Evolutionary conservation across 2,797 vertebrate species (phyloP), one percentile per base, ranked within the genome.

Genomic region (Falco novaeseelandiae): DNA sequence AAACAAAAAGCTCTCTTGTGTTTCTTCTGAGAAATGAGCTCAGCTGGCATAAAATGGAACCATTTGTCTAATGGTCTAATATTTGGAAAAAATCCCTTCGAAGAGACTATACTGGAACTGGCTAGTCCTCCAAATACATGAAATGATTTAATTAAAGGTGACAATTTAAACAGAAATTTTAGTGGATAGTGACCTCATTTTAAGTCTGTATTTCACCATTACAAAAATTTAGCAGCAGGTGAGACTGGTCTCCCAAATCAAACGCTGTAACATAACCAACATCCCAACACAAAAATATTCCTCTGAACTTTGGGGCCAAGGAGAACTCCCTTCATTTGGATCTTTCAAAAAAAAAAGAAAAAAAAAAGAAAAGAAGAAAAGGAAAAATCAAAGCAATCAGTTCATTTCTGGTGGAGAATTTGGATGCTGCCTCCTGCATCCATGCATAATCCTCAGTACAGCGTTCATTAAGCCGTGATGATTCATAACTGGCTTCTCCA

Each of bases 71-170:
- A 96, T 93, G 62, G 79, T 58, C 92, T 88, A 90, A 89, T 91
- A 93, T 88, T 97, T 98, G 96, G 96, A 97, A 92, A 51, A 54
- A 81, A 87, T 82, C 93, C 85, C 85, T 97, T 90, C 87, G 27
- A 72, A 97, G 38, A 38, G 32, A 54, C 66, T 93, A 88, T 86
- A 58, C 79, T 69, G 61, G 63, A 94, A 90, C 89, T 89, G 96
- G 90, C 83, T 79, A 95, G 93, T 91, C 89, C 91, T 97, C 93
- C 92, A 96, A 89, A 94, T 80, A 88, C 81, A 93, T 32, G 48
- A 42, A 92, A 86, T 89, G 93, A 97, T 96, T 97, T 98, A 97
- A 98, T 98, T 97, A 94, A 96, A 96, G 85, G 81, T 90, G 97
- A 97, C 98, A 97, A 90, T 84, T 90, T 54, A 83, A 89, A 79